Base-by-base conservation (phyloP, 1,140 invertebrate genomes). In the Pseudomyrmex gracilis region DNA sequence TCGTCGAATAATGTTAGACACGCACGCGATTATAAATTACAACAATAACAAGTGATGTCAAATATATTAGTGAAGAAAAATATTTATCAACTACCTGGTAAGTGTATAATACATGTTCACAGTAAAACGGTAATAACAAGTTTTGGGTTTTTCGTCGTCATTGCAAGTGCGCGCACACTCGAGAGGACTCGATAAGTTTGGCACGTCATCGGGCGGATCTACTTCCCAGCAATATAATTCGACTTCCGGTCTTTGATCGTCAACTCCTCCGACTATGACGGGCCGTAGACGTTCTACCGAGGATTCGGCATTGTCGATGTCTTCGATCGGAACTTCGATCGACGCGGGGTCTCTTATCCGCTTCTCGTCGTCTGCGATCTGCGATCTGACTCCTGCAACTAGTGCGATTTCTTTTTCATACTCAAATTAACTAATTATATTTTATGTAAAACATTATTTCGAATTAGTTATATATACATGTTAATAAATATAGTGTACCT, bases 101-200 rank as follows among this genome's bases (percentile, higher is more conserved):
- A 98, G 95, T 34, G 98, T 97, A 5, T 97, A 97, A 93, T 98
- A 98, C 84, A 96, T 96, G 93, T 98, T 97, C 51, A 98, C 92
- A 17, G 97, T 97, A 92, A 98, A 98, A 91, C 98, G 96, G 90
- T 98, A 98, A 90, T 98, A 97, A 92, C 98, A 98, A 73, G 96
- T 97, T 92, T 96, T 96, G 20, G 97, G 97, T 12, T 96, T 96
- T 88, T 97, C 97, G 45, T 96, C 96, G 89, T 97, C 97, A 67
- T 96, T 94, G 90, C 98, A 98, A 5, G 97, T 96, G 76, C 98
- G 95, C 0, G 97, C 97, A 90, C 98, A 98, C 89, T 97, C 97
- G 92, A 97, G 97, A 17, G 97, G 97, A 2, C 96, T 96, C 5
- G 97, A 97, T 7, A 97, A 90, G 0, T 95, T 95, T 17, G 97